A percentile compares a stretch with the other conserved stretches of the same genome.
Evolutionary conservation across 2,113 vertebrate genomes (phyloP).

Genomic region (Antidorcas marsupialis): DNA sequence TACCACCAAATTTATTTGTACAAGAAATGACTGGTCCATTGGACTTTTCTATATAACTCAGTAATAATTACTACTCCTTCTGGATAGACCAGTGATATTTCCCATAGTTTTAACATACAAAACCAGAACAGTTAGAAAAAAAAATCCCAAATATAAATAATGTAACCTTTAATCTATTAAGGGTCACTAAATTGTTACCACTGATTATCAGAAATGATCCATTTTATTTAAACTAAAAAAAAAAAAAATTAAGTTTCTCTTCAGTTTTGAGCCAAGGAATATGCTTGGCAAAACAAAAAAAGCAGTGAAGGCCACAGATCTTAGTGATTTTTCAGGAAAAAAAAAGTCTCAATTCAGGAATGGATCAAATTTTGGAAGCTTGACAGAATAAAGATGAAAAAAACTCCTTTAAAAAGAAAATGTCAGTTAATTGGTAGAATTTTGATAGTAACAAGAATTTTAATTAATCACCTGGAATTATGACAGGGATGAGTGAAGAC

Average conservation of each 20-base stretch:
- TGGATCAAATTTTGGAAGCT: neutral
- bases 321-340: neutral
- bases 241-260: slow-evolving; percentile 34
- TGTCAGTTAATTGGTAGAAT: neutral
- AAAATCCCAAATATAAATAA: slow-evolving; percentile 24
- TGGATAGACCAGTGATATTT: neutral
- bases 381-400: slow-evolving; percentile 40
- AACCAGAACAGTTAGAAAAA: neutral
- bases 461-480: neutral
- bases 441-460: slow-evolving; percentile 2
- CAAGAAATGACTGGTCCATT: slow-evolving; percentile 23
- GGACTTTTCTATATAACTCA: slow-evolving; percentile 8
- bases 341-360: neutral
- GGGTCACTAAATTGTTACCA: slow-evolving; percentile 22
- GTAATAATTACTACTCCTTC: slow-evolving; percentile 3
- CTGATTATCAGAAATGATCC: slow-evolving; percentile 47
- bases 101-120: neutral
- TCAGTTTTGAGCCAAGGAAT: slow-evolving; percentile 68
- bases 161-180: slow-evolving; percentile 4
- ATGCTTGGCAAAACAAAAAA: slow-evolving; percentile 70
- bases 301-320: neutral
- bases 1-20: slow-evolving; percentile 47
- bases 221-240: slow-evolving; percentile 44
- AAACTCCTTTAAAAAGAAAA: slow-evolving; percentile 30
- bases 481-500: neutral